phyloP scores from a whole-genome alignment of 2,888 invertebrate genomes.

The Sinelater perroti region DNA sequence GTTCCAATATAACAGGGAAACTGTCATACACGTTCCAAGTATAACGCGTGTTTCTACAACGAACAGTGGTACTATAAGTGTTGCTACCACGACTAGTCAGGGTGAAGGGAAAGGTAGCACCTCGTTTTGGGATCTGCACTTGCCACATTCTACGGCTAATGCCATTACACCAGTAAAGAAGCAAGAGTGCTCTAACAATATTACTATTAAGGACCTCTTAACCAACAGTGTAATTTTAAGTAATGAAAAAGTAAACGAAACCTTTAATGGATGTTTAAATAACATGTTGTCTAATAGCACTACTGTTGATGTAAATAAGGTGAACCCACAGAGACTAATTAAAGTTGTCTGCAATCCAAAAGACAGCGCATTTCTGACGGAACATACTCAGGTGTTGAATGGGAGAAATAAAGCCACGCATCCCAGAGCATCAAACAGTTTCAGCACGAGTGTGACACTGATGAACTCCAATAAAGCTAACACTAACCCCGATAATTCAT shows the following conservation, averaged over 20 bases:
- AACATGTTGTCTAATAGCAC: constrained; percentile 21
- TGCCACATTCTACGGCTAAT: constrained; percentile 42
- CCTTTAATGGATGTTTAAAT: constrained; percentile 32
- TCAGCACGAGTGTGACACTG: constrained; percentile 2
- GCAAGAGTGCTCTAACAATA: constrained; percentile 28
- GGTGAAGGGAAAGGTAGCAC: constrained; percentile 22
- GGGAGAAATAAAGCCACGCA: not conserved
- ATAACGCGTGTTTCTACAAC: constrained; percentile 52
- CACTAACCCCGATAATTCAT: constrained; percentile 15
- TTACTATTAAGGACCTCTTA: constrained; percentile 28
- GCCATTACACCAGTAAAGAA: constrained; percentile 13
- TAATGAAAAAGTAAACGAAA: constrained; percentile 27
- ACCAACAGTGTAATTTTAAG: constrained; percentile 16
- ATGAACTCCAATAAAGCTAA: constrained; percentile 15
- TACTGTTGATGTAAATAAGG: constrained; percentile 24
- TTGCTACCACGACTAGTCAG: constrained; percentile 54
- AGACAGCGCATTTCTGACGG: not conserved
- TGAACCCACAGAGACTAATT: constrained; percentile 20
- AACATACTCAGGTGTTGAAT: not conserved
- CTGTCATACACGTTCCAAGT: constrained; percentile 45
- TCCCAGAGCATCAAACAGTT: not conserved
- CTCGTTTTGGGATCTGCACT: constrained; percentile 41
- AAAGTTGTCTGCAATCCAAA: constrained; percentile 5
- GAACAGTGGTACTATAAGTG: constrained; percentile 53
- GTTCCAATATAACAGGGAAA: constrained; percentile 13